phyloP scores from a whole-genome alignment of 2,797 vertebrate genomes.

The Sebastes vulpes region DNA sequence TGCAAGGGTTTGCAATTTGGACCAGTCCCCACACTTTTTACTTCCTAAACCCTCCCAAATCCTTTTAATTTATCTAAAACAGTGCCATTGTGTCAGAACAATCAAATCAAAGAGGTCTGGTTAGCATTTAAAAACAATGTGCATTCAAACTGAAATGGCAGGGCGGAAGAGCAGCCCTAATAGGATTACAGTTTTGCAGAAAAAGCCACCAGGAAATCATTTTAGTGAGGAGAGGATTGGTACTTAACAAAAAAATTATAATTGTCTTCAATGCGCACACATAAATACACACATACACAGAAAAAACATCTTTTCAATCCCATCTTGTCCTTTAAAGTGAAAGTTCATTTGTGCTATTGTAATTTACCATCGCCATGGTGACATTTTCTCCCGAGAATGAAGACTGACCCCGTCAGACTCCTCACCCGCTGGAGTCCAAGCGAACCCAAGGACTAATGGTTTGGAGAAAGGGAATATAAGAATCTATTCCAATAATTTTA shows the following conservation, averaged over 20 bases:
- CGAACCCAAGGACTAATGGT: slow-evolving; percentile 59
- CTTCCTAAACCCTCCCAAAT: slow-evolving; percentile 19
- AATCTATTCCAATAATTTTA: slow-evolving; percentile 59
- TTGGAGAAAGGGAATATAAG: slow-evolving; percentile 40
- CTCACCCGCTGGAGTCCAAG: slow-evolving; percentile 19
- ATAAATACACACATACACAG: background rate
- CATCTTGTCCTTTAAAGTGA: slow-evolving; percentile 66
- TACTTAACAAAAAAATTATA: background rate
- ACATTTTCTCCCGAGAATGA: slow-evolving; percentile 75
- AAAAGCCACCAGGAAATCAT: slow-evolving; percentile 20
- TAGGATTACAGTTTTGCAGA: slow-evolving; percentile 7
- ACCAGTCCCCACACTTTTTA: slow-evolving; percentile 35
- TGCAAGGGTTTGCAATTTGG: slow-evolving; percentile 57
- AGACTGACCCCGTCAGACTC: slow-evolving; percentile 64
- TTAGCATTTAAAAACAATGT: slow-evolving; percentile 18
- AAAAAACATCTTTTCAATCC: slow-evolving; percentile 63
- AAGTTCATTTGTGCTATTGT: slow-evolving; percentile 76
- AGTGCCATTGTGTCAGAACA: slow-evolving; percentile 19
- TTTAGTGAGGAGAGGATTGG: background rate
- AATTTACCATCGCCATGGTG: slow-evolving; percentile 63
- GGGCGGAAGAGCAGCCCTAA: background rate
- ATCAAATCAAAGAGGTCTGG: slow-evolving; percentile 12
- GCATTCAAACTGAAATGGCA: background rate
- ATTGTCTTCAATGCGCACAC: background rate
- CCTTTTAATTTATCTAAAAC: slow-evolving; percentile 24